These are phyloP conservation scores for Aphelenchoides besseyi DNA, from an alignment of 1,140 invertebrate genomes.

Conservation along the genomic window DNA sequence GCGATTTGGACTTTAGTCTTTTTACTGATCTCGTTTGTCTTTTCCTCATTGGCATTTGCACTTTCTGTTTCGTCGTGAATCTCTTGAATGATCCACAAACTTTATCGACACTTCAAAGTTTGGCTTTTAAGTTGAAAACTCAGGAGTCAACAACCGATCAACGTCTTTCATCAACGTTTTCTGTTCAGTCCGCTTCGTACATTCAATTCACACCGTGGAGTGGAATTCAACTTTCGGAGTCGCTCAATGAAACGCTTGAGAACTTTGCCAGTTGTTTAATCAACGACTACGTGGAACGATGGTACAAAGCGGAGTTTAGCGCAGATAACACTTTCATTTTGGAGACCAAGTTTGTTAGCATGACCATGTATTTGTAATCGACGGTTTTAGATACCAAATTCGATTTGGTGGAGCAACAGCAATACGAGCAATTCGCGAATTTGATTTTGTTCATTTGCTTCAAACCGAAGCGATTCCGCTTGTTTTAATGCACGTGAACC, in stretches of 20 bases:
- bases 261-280: constrained; percentile 35
- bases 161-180: not conserved
- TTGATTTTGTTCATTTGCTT: constrained; percentile 34
- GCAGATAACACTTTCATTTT: constrained; percentile 42
- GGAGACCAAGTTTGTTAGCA: constrained; percentile 33
- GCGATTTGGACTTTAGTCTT: not conserved
- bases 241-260: constrained; percentile 40
- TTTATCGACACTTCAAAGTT: not conserved
- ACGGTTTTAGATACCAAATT: constrained; percentile 43
- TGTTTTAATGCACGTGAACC: constrained; percentile 36
- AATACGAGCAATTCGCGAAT: constrained; percentile 21
- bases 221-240: not conserved
- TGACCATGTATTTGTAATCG: not conserved
- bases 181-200: not conserved
- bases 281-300: constrained; percentile 40
- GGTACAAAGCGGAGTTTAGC: constrained; percentile 45
- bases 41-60: not conserved
- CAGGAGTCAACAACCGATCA: no score
- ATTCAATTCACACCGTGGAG: constrained; percentile 17
- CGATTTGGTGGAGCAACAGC: constrained; percentile 33
- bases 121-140: no score
- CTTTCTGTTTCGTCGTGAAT: not conserved
- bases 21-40: not conserved
- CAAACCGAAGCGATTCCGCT: constrained; percentile 38
- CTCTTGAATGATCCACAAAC: not conserved